phyloP scores from a whole-genome alignment of 2,113 vertebrate genomes.

The Halcyon malimbica region DNA sequence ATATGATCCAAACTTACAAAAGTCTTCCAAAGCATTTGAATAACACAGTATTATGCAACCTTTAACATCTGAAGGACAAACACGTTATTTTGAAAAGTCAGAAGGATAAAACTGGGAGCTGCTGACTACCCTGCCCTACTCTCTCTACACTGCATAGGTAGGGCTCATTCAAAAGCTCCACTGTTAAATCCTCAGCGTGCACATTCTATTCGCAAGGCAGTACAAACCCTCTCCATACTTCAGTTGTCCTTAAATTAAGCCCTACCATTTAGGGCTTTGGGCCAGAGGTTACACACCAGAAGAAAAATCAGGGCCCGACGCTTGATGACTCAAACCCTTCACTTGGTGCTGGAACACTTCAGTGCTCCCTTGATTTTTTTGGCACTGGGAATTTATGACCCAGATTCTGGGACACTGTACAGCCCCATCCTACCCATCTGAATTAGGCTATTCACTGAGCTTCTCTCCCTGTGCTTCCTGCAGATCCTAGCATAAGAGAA shows the following conservation, averaged over 20 bases:
- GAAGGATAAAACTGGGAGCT: slow-evolving; percentile 12
- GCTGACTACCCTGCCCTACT: background rate
- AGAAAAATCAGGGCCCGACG: slow-evolving; percentile 22
- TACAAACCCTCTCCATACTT: background rate
- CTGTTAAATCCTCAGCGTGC: background rate
- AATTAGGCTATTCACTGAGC: slow-evolving; percentile 18
- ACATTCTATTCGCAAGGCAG: background rate
- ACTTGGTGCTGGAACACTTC: slow-evolving; percentile 7
- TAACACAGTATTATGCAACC: background rate
- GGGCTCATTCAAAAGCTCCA: background rate
- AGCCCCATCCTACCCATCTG: background rate
- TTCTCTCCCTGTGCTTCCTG: background rate
- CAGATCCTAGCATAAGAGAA: background rate
- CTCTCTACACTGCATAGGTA: background rate
- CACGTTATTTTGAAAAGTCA: background rate
- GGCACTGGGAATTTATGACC: slow-evolving; percentile 33
- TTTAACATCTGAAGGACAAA: background rate
- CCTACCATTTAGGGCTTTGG: background rate
- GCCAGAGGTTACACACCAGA: slow-evolving; percentile 45
- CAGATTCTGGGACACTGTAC: slow-evolving; percentile 9
- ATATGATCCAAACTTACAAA: background rate
- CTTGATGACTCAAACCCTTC: slow-evolving; percentile 4
- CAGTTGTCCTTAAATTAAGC: slow-evolving; percentile 3
- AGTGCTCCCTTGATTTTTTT: background rate
- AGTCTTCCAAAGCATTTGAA: background rate